Evolutionary conservation across 1,140 invertebrate genomes (phyloP).

Genomic region (Brachionus plicatilis): DNA sequence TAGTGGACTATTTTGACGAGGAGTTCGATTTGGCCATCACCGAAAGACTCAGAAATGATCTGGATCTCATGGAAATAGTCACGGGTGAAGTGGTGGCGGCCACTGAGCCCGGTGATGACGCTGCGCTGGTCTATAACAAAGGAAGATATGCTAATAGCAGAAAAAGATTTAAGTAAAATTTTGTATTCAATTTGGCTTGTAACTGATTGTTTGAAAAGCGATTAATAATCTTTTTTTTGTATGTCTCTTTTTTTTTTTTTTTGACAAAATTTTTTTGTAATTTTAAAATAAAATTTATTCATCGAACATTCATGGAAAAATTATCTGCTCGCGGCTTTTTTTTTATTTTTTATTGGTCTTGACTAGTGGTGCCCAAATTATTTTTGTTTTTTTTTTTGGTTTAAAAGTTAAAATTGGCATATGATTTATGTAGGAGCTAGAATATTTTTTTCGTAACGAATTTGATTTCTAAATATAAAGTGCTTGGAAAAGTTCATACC

Average conservation of each 20-base stretch:
- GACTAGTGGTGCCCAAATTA: too few species aligned
- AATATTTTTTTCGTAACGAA: too few species aligned
- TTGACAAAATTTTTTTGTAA: not conserved
- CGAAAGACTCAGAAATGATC: not conserved
- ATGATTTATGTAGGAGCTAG: too few species aligned
- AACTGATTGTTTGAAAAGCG: not conserved
- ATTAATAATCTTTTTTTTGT: not conserved
- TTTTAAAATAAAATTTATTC: not conserved
- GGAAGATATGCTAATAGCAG: not conserved
- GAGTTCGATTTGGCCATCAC: slow-evolving; percentile 10
- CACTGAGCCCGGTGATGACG: not conserved
- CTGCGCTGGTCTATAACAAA: slow-evolving; percentile 3
- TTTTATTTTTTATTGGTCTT: too few species aligned
- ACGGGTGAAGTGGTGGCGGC: not conserved
- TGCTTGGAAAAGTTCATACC: too few species aligned
- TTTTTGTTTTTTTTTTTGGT: too few species aligned
- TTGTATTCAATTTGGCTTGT: not conserved
- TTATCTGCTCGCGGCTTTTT: too few species aligned
- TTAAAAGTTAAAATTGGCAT: too few species aligned
- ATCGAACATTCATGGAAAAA: too few species aligned
- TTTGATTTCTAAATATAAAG: too few species aligned
- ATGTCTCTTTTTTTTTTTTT: not conserved
- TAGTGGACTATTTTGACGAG: slow-evolving; percentile 15
- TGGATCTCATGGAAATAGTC: not conserved
- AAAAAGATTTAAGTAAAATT: not conserved